Base-by-base conservation (phyloP, 30 jellyfish, hydroid and myxozoan species). In the Aurelia aurita complex sp. Pacific region DNA sequence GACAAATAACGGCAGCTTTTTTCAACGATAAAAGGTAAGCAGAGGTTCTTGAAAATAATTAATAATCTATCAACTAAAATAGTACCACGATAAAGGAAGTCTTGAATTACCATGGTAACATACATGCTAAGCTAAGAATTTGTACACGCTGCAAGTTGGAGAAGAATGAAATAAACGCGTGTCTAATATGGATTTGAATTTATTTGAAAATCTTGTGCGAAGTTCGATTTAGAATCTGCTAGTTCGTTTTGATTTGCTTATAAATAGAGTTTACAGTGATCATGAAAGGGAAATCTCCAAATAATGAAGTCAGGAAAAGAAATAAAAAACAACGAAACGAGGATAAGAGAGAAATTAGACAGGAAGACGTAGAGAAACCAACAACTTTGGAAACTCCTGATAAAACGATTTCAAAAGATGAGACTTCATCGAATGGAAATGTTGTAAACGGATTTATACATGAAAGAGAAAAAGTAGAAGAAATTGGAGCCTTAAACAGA, bases 301-400 rank as follows among this genome's bases (percentile, higher is more conserved):
- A 13, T 5, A 74, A 76, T 76, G 74, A 59, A 2, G 61, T 76
- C 2, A 76, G 74, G 61, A 55, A 76, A 54, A 59, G 85, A 59
- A 76, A 76, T 54, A 76, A 76, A 73, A 76, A 59, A 15, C 50
- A 62, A 5, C 61, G 34, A 17, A 76, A 14, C 29, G 42, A 32
- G 10, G 43, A 35, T 14, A 32, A 16, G 62, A 33, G 43, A 10
- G 61, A 33, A 9, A 66, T 13, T 2, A 6, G 3, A 4, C 19
- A 13, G 17, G 7, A 19, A 18, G 13, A 32, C 19, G 60, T 34
- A 36, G 10, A n/a, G 60, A 54, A 70, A 40, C 36, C 81, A 40
- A 46, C 57, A 46, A 46, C 57, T 14, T 46, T 14, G 57, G 15
- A 46, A 9, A 63, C 33, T 32, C 73, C 1, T 1, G 73, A 63